Base-by-base conservation (phyloP, 2,113 vertebrate genomes). In the Callospermophilus lateralis region DNA sequence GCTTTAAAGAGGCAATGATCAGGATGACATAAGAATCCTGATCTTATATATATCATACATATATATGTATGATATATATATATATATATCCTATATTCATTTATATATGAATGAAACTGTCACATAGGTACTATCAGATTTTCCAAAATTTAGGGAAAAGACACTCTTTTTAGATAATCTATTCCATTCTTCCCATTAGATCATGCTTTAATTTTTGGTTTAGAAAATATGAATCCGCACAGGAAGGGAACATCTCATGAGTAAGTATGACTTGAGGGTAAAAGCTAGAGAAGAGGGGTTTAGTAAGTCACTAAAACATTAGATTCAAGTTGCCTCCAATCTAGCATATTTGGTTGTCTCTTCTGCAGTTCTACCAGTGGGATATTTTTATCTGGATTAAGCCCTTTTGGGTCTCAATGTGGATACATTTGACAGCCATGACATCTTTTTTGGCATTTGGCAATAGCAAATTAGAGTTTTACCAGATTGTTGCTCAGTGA, bases 351-450 rank as follows among this genome's bases (percentile, higher is more conserved):
- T 85, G 1, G 42, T 51, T 34, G 15, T 77, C 20, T 77, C 15
- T 93, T 45, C 37, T 95, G 8, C 3, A 28, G 37, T 78, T 87
- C 68, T 87, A 84, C 12, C 6, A 76, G 39, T 28, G 53, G 77
- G 37, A 83, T 76, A 26, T 55, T 90, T 45, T 95, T 70, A 15
- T 72, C 81, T 51, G 77, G n/a, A 12, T 58, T 96, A 85, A 76
- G 22, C 32, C 48, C 6, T 76, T 89, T 76, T n/a, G 30, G 16
- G 2, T 77, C 68, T 84, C 32, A 85, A 63, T 55, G 15, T 85
- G 61, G 58, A 70, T 48, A 12, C 51, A 45, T 85, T 48, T 94
- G 45, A 94, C 11, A 63, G 15, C 17, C 45, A 45, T 68, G 39
- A 70, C 55, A 83, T 83, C 12, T 28, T 93, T 65, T 32, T 45